Percentiles rank a stretch among this genome's conserved stretches.
Conservation (phyloP, 2,797 vertebrate genomes). For the Syndactyla subalaris region DNA sequence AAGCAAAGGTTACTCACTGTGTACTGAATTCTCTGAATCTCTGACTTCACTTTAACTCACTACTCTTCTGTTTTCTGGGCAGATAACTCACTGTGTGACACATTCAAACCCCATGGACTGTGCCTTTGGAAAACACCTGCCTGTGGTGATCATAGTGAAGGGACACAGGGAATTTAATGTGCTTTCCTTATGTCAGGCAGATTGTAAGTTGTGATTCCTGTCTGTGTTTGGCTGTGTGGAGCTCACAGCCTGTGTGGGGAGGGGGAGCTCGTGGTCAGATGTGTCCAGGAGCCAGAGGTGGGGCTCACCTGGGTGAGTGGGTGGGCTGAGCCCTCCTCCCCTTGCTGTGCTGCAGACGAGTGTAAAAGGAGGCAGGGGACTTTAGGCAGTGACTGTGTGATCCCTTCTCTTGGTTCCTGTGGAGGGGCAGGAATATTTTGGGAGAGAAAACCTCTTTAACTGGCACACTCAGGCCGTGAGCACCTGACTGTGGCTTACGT, state of each 20-base stretch:
- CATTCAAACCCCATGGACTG: neutral
- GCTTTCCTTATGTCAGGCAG: accelerated
- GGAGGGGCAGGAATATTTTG: neutral
- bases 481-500: neutral
- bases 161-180: neutral
- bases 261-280: accelerated
- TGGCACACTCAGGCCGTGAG: neutral
- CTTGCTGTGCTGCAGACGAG: neutral
- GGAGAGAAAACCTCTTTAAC: neutral
- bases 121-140: neutral
- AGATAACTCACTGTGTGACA: neutral
- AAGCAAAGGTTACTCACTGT: slow-evolving; percentile 19
- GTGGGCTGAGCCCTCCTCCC: neutral
- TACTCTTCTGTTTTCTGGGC: neutral
- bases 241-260: accelerated
- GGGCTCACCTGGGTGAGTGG: neutral
- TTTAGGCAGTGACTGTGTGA: accelerated
- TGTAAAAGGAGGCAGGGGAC: neutral
- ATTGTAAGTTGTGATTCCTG: accelerated
- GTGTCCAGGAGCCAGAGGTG: neutral
- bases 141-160: neutral
- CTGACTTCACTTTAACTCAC: neutral
- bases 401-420: neutral
- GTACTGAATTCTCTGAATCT: neutral
- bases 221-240: neutral